A percentile compares a stretch with the other conserved stretches of the same genome.
Conservation (phyloP, 1,140 invertebrate genomes). For the Venustaconcha ellipsiformis region DNA sequence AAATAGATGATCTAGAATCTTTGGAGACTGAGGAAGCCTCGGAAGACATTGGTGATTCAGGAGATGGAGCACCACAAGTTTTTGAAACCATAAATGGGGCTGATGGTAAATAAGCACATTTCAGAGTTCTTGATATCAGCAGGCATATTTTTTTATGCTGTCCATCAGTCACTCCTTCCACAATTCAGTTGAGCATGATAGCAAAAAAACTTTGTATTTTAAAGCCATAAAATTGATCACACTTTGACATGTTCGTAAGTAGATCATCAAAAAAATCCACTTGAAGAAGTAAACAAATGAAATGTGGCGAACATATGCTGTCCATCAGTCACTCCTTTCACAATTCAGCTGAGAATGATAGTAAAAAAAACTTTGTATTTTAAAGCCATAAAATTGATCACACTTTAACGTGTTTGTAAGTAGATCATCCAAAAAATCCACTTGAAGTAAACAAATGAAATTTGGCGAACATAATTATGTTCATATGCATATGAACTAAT, state of each 20-base stretch:
- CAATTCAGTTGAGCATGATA: background rate
- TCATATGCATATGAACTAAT: too few species aligned
- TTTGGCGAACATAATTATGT: too few species aligned
- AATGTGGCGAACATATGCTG: background rate
- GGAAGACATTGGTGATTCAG: slow-evolving; percentile 17
- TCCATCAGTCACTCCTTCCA: background rate
- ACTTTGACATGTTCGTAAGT: background rate
- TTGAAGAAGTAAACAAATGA: too few species aligned
- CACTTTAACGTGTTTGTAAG: too few species aligned
- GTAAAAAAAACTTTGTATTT: background rate
- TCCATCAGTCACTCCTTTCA: background rate
- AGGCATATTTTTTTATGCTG: background rate
- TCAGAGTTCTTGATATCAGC: background rate
- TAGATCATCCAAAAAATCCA: too few species aligned
- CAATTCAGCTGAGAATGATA: background rate
- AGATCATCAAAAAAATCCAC: too few species aligned
- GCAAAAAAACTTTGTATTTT: background rate
- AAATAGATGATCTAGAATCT: slow-evolving; percentile 40
- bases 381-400: too few species aligned
- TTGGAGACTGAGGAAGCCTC: slow-evolving; percentile 25
- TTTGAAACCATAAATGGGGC: background rate
- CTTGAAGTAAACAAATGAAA: too few species aligned
- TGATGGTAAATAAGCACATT: background rate
- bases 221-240: background rate
- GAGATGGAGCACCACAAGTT: background rate